Evolutionary conservation across 1,140 invertebrate genomes (phyloP).

Genomic region (Neodiprion fabricii): DNA sequence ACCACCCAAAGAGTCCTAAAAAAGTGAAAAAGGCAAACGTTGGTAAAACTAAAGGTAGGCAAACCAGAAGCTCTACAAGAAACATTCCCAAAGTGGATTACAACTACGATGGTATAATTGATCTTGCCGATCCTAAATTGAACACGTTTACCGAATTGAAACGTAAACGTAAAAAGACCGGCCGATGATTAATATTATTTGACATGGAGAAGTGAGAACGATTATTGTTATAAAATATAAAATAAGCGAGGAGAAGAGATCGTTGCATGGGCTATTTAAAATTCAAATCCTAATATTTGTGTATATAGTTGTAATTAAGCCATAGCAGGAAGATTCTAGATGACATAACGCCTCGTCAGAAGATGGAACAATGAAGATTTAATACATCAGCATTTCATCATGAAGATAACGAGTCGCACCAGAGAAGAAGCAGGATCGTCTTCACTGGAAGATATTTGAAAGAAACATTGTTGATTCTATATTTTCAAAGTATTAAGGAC

Average conservation of each 20-base stretch:
- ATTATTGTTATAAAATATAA: too few species aligned
- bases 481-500: not conserved
- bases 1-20: conserved; percentile 33
- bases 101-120: conserved; percentile 43
- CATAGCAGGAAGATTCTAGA: not conserved
- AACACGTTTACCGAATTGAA: conserved; percentile 47
- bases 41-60: conserved; percentile 26
- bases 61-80: conserved; percentile 50
- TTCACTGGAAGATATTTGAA: not conserved
- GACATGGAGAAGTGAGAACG: too few species aligned
- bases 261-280: not conserved
- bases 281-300: not conserved
- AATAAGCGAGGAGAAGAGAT: not conserved
- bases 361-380: not conserved
- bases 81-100: conserved; percentile 55
- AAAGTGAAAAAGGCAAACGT: conserved; percentile 25
- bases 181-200: conserved; percentile 48
- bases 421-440: not conserved
- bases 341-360: not conserved
- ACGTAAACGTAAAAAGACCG: conserved; percentile 48
- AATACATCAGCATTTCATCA: not conserved
- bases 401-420: not conserved
- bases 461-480: not conserved
- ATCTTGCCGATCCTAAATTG: conserved; percentile 42
- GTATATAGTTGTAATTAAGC: not conserved